Evolutionary conservation across 2,888 invertebrate genomes (phyloP).

Genomic region (Bunonema sp.): DNA sequence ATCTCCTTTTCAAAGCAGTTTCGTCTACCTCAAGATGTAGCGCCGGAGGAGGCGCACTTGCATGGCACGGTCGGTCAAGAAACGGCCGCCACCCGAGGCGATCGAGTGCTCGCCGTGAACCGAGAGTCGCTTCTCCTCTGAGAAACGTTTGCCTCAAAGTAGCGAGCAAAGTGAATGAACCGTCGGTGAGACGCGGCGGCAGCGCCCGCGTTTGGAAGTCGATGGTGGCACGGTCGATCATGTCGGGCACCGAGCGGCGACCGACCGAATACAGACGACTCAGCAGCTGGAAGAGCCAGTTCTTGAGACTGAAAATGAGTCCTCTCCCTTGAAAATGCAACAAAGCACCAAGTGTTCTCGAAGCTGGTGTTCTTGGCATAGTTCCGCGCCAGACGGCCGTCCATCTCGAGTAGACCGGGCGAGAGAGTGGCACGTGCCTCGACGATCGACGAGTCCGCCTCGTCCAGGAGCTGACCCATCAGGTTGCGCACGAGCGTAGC

Average conservation of each 20-base stretch:
- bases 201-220: conserved; percentile 70
- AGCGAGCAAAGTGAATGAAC: too few relatives aligned
- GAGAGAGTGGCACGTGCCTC: conserved; percentile 6
- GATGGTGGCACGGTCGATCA: too few relatives aligned
- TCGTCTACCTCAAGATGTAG: too few relatives aligned
- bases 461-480: conserved; percentile 56
- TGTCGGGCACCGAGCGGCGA: too few relatives aligned
- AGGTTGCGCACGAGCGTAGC: too few relatives aligned
- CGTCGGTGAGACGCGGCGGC: conserved; percentile 57
- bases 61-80: too few relatives aligned
- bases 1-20: too few relatives aligned
- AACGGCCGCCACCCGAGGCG: too few relatives aligned
- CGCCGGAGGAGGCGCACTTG: too few relatives aligned
- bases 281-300: conserved; percentile 12
- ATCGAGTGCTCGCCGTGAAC: too few relatives aligned
- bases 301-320: conserved; percentile 8
- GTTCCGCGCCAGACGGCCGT: conserved; percentile 18
- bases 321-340: not conserved
- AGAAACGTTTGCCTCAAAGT: too few relatives aligned
- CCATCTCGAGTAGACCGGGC: conserved; percentile 23
- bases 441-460: conserved; percentile 8
- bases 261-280: conserved; percentile 5
- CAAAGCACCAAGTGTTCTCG: not conserved
- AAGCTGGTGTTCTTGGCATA: not conserved
- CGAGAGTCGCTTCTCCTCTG: too few relatives aligned